These are phyloP conservation scores for Apamea crenata DNA, from an alignment of 2,888 invertebrate species.

Conservation along the genomic window DNA sequence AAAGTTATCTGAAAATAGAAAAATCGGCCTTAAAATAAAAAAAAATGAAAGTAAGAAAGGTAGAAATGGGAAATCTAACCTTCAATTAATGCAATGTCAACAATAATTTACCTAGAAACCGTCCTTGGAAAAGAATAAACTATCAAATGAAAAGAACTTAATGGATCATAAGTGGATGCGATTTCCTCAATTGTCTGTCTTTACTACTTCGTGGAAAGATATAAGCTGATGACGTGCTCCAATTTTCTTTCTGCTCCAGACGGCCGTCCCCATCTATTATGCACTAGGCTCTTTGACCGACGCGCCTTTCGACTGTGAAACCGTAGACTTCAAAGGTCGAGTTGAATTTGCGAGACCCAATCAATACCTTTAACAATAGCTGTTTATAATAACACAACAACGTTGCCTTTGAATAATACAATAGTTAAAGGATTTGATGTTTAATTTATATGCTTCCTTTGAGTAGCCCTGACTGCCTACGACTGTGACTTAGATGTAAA, in stretches of 20 bases:
- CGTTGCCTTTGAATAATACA: conserved; percentile 34
- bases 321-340: conserved; percentile 54
- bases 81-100: conserved; percentile 2
- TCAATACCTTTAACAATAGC: conserved; percentile 51
- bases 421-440: conserved; percentile 35
- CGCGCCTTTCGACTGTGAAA: conserved; percentile 31
- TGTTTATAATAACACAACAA: conserved; percentile 58
- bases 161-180: conserved; percentile 35
- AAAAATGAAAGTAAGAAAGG: neutral
- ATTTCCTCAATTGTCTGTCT: conserved; percentile 43
- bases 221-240: conserved; percentile 20
- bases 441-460: conserved; percentile 38
- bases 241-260: conserved; percentile 48
- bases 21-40: no score
- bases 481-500: neutral
- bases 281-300: conserved; percentile 43
- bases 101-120: neutral
- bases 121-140: conserved; percentile 28
- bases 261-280: conserved; percentile 46
- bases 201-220: conserved; percentile 37
- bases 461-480: neutral
- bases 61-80: neutral
- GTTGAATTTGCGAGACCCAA: conserved; percentile 49
- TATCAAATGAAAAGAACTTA: conserved; percentile 24
- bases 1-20: neutral